Evolutionary conservation across 2,888 invertebrate genomes (phyloP).

Genomic region (Hedychridium roseum): DNA sequence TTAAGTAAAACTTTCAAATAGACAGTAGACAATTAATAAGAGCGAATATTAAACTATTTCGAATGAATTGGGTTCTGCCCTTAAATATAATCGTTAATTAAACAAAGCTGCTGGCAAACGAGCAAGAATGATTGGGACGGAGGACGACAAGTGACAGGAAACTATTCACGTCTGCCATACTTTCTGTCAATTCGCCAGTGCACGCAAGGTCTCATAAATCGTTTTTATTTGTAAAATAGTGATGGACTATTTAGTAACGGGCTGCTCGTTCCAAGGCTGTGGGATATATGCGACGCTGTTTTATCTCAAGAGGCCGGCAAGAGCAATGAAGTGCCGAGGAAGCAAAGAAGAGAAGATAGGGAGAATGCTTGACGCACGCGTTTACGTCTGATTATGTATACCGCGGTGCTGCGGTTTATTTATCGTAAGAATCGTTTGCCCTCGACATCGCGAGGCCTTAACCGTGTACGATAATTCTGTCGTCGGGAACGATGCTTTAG

Average conservation of each 20-base stretch:
- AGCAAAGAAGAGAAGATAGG: constrained; percentile 9
- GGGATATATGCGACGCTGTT: constrained; percentile 14
- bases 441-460: constrained; percentile 9
- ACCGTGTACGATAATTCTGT: constrained; percentile 20
- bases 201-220: background rate
- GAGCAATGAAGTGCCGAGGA: constrained; percentile 1
- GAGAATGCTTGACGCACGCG: background rate
- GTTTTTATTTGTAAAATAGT: background rate
- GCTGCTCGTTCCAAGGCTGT: constrained; percentile 4
- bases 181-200: too few species aligned
- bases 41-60: too few species aligned
- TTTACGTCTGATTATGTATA: constrained; percentile 13
- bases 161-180: too few species aligned
- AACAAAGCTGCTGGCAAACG: too few species aligned
- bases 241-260: background rate
- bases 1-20: too few species aligned
- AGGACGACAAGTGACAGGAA: too few species aligned
- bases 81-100: too few species aligned
- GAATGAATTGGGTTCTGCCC: too few species aligned
- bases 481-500: background rate
- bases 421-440: constrained; percentile 19
- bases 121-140: too few species aligned
- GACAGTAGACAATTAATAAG: too few species aligned
- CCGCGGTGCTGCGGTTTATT: constrained; percentile 21
- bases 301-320: constrained; percentile 15